Evolutionary conservation across 2,797 vertebrate species (phyloP), one percentile per base, ranked within the genome.

Genomic region (Zenarchopterus dispar): DNA sequence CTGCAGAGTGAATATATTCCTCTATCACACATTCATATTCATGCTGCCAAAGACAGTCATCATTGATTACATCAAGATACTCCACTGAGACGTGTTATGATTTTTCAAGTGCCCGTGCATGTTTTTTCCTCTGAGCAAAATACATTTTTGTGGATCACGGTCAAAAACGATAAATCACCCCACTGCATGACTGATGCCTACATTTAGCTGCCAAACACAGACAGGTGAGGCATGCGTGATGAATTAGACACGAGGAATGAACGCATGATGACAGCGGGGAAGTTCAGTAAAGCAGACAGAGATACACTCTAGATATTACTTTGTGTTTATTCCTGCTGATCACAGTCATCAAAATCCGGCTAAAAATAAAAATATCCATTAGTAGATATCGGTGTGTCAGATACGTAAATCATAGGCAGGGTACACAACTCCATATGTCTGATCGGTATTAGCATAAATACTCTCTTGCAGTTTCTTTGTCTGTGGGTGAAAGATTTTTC

Each of bases 131-230:
- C 33, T 45, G 24, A 72, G 52, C 28, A 39, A 50, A 67, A 33
- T 18, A 53, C 22, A 36, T 68, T 57, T 66, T 19, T 75, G 15
- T 8, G 42, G 44, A 31, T 16, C 28, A 24, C 60, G 42, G 79
- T 86, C 65, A 79, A 77, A 80, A 62, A 57, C 59, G 56, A 70
- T 65, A 39, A 10, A 69, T 84, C 52, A 77, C 26, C 17, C 47
- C 5, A 5, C 31, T 46, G 62, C 43, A 28, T 42, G 28, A 55
- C 36, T 22, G 44, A 24, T 44, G 50, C 42, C 15, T 43, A 17
- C 28, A 46, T 52, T 17, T 26, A 3, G 39, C 70, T 65, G 72
- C 60, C 64, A 66, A 56, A 56, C 60, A 43, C 61, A 46, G 31
- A 65, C 54, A 67, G 45, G 45, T 52, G 50, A 75, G 22, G 43